A percentile compares a stretch with the other conserved stretches of the same genome.
phyloP scores from a whole-genome alignment of 2,113 vertebrate species.

The Paracanthobrama guichenoti region DNA sequence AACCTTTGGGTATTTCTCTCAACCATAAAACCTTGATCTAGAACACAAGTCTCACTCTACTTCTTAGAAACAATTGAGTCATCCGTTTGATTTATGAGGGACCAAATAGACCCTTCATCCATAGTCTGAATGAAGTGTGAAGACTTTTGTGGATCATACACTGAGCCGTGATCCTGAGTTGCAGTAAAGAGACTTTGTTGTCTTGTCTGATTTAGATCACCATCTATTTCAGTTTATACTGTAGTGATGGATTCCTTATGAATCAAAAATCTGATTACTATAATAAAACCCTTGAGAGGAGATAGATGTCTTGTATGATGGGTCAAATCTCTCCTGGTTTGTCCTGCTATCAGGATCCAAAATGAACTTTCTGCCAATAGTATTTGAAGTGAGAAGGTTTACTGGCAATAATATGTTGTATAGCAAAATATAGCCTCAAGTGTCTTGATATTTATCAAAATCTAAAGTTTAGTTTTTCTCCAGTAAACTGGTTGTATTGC shows the following conservation, averaged over 20 bases:
- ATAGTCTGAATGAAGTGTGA: background rate
- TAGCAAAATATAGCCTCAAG: background rate
- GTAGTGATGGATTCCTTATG: background rate
- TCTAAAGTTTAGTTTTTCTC: background rate
- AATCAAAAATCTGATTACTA: background rate
- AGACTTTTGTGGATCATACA: slow-evolving; percentile 1
- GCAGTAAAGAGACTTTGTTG: slow-evolving; percentile 8
- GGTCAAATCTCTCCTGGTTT: background rate
- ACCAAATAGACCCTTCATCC: slow-evolving; percentile 7
- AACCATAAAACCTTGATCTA: background rate
- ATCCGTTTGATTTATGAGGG: slow-evolving; percentile 5
- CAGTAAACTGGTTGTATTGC: background rate
- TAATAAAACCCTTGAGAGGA: background rate
- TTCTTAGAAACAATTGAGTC: background rate
- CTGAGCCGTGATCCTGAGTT: slow-evolving; percentile 14
- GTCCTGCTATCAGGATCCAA: background rate
- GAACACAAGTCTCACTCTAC: background rate
- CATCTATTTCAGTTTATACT: background rate
- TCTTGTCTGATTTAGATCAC: slow-evolving; percentile 12
- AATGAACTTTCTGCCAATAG: background rate
- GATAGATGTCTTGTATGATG: slow-evolving; percentile 14
- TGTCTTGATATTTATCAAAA: background rate
- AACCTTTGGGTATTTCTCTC: slow-evolving; percentile 19
- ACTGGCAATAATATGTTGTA: background rate
- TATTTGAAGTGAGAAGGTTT: background rate